Base-by-base conservation (phyloP, 1,140 invertebrate species). In the Atopsyche davidsoni region DNA sequence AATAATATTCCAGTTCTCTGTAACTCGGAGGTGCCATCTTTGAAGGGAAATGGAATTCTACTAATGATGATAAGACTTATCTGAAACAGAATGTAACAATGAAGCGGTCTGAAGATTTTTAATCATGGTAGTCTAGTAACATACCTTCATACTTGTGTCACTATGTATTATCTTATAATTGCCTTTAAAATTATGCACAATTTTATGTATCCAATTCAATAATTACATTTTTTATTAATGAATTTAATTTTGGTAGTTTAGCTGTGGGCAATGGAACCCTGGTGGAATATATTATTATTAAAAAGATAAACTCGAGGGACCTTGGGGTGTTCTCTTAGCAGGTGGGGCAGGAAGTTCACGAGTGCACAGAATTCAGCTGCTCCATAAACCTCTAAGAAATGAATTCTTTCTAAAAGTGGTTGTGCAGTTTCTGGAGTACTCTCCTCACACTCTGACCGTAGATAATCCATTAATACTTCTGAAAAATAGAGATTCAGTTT, bases 11-110 rank as follows among this genome's bases (percentile, higher is more conserved):
- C 69, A 4, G 69, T 74, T 25, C 70, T 63, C 36, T 67, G 60
- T 40, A 63, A 64, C 3, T 62, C 53, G 21, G 61, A 38, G 50
- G 69, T 65, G 2, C 63, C 68, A 34, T 64, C 64, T 63, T 73
- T 73, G 57, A 73, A 73, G 18, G 72, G 69, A 47, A 66, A 71
- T 34, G 65, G 56, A 55, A 74, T 69, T 24, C 67, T 69, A 55
- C 73, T 69, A 52, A 74, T 68, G 2, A 67, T 60, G 57, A 74
- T 70, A 11, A 74, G 43, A 46, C 58, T 65, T 28, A 74, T 53
- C 72, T 74, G 55, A 47, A 66, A 69, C 28, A 47, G 19, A 28
- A 53, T 41, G 36, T 45, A 6, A 6, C 4, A n/a, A 49, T 45
- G 11, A 45, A 32, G 18, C 11, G 14, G 11, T 22, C 6, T 7